Base-by-base conservation (phyloP, 2,113 vertebrate genomes). In the Lophura nycthemera region DNA sequence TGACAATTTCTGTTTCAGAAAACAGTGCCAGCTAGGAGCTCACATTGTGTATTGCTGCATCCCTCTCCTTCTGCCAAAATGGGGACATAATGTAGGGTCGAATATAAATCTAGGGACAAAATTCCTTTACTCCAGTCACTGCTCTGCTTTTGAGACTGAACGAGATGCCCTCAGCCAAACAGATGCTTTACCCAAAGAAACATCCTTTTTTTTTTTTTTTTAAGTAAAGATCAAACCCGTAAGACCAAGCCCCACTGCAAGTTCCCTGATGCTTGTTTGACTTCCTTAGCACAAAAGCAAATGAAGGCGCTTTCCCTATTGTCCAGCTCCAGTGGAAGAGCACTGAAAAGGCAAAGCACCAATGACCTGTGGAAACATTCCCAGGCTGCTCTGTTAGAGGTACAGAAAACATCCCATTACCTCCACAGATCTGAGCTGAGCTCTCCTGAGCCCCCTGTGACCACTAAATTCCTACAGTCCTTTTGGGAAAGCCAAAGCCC, bases 281-380 rank as follows among this genome's bases (percentile, higher is more conserved):
- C 95, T 91, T 88, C 72, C 86, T 96, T 89, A 95, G 75, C 75
- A 81, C 93, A 88, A 92, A 97, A 92, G 89, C 95, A 96, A 96
- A 96, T 92, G 94, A 88, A 96, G 89, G 72, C 32, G 0, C 64
- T 91, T 92, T 95, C 65, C 61, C 85, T 73, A 89, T 95, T 96
- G 96, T 96, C 76, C 89, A 1, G 7, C 72, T 81, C 27, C 89
- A 78, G 79, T 83, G 72, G 79, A 88, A 95, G 65, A 91, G 86
- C 65, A 15, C 85, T 61, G 85, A 95, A 89, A 94, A 93, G 93
- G 87, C 87, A 48, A 87, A 96, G 89, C 77, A 90, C 65, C 79
- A 86, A 61, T 91, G 95, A 93, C 91, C 91, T 95, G 85, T 71
- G 61, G 93, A 92, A 96, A 94, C 47, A 83, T 89, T 95, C 89